Evolutionary conservation across 2,888 invertebrate species (phyloP).

Genomic region (Agrilus biguttatus): DNA sequence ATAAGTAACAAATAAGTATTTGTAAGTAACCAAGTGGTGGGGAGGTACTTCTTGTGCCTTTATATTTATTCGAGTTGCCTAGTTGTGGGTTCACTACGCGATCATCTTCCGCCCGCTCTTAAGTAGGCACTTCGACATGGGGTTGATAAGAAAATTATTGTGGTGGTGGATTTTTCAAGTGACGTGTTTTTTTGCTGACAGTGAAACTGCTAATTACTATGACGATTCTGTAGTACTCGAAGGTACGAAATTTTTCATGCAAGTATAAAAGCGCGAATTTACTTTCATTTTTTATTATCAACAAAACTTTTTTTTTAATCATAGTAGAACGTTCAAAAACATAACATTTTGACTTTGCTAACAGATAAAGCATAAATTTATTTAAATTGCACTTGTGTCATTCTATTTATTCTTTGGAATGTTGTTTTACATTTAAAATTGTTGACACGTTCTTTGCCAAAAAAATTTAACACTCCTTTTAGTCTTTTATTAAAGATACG

Average conservation of each 20-base stretch:
- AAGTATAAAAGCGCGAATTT: no score
- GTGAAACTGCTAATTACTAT: constrained; percentile 10
- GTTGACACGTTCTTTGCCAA: no score
- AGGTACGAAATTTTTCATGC: constrained; percentile 13
- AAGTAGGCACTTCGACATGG: constrained; percentile 14
- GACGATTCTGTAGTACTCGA: constrained; percentile 18
- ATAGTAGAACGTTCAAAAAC: no score
- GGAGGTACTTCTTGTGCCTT: constrained; percentile 9
- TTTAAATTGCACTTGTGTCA: no score
- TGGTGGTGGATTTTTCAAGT: constrained; percentile 15
- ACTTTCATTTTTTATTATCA: no score
- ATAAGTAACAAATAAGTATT: constrained; percentile 6
- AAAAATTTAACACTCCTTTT: no score
- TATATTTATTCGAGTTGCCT: constrained; percentile 24
- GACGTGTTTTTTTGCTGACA: constrained; percentile 8
- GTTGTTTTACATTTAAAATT: no score
- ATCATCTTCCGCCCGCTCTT: constrained; percentile 13
- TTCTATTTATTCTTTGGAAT: no score
- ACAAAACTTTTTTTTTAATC: no score
- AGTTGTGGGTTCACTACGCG: constrained; percentile 24
- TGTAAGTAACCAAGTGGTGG: constrained; percentile 13
- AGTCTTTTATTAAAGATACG: no score
- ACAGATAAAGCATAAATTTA: no score
- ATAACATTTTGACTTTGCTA: no score
- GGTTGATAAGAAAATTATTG: constrained; percentile 15